A percentile compares a stretch with the other conserved stretches of the same genome.
Evolutionary conservation across 2,888 invertebrate genomes (phyloP).

Genomic region (Leptopilina drosophilae): DNA sequence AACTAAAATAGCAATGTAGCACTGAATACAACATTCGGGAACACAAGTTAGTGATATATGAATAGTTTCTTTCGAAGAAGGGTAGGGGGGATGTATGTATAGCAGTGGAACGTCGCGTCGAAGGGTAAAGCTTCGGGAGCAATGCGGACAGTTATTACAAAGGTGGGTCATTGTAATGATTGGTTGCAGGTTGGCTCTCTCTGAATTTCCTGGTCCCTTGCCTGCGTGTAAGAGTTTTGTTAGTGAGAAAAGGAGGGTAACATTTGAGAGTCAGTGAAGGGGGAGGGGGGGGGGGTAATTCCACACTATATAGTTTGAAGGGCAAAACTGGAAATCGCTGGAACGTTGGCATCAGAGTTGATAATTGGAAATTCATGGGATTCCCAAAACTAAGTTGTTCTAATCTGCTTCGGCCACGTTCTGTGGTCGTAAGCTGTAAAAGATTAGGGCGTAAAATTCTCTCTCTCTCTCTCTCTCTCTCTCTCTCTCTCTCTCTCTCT

Average conservation of each 20-base stretch:
- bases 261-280: neutral
- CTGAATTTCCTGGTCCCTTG: neutral
- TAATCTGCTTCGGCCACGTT: slow-evolving; percentile 63
- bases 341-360: slow-evolving; percentile 65
- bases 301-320: slow-evolving; percentile 51
- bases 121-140: slow-evolving; percentile 28
- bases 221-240: slow-evolving; percentile 32
- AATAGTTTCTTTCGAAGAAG: slow-evolving; percentile 6
- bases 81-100: neutral
- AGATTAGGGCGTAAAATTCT: slow-evolving; percentile 45
- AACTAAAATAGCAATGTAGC: neutral
- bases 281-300: slow-evolving; percentile 45
- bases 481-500: neutral
- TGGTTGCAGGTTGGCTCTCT: slow-evolving; percentile 45
- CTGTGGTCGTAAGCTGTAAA: slow-evolving; percentile 56
- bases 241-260: neutral
- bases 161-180: slow-evolving; percentile 52
- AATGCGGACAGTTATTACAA: slow-evolving; percentile 42
- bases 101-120: slow-evolving; percentile 23
- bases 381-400: slow-evolving; percentile 70
- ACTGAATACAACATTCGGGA: neutral
- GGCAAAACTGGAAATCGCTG: slow-evolving; percentile 55
- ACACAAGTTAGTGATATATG: slow-evolving; percentile 24
- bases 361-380: slow-evolving; percentile 73
- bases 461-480: too few relatives aligned